These are phyloP conservation scores for Ceramica pisi DNA, from an alignment of 2,888 invertebrate species.

Conservation along the genomic window DNA sequence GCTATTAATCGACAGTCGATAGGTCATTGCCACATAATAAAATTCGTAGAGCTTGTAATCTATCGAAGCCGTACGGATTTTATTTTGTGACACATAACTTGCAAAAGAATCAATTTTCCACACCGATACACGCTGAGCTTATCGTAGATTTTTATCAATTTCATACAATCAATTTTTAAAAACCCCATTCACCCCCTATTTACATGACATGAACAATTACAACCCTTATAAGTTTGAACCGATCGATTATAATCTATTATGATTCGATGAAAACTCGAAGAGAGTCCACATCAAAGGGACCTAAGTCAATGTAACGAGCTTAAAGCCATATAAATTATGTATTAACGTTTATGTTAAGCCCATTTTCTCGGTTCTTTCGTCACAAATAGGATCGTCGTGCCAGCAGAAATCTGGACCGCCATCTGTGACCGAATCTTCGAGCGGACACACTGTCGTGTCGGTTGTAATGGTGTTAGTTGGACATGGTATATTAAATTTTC, in stretches of 20 bases:
- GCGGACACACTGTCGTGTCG: slow-evolving; percentile 72
- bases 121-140: background rate
- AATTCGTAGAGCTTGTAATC: background rate
- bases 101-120: slow-evolving; percentile 23
- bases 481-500: too few species aligned
- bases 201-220: slow-evolving; percentile 29
- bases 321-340: slow-evolving; percentile 62
- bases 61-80: too few species aligned
- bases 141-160: slow-evolving; percentile 22
- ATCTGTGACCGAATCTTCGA: slow-evolving; percentile 86
- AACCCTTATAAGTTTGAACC: slow-evolving; percentile 28
- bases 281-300: slow-evolving; percentile 58
- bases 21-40: background rate
- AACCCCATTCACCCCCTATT: slow-evolving; percentile 1
- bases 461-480: too few species aligned
- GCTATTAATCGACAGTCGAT: background rate
- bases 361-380: slow-evolving; percentile 79
- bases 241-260: slow-evolving; percentile 32
- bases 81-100: too few species aligned
- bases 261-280: slow-evolving; percentile 48
- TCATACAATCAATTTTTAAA: slow-evolving; percentile 29
- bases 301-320: slow-evolving; percentile 37
- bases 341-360: slow-evolving; percentile 76
- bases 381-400: slow-evolving; percentile 86
- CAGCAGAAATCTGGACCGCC: slow-evolving; percentile 84